Evolutionary conservation across 2,888 invertebrate genomes (phyloP).

Genomic region (Orthosia gracilis): DNA sequence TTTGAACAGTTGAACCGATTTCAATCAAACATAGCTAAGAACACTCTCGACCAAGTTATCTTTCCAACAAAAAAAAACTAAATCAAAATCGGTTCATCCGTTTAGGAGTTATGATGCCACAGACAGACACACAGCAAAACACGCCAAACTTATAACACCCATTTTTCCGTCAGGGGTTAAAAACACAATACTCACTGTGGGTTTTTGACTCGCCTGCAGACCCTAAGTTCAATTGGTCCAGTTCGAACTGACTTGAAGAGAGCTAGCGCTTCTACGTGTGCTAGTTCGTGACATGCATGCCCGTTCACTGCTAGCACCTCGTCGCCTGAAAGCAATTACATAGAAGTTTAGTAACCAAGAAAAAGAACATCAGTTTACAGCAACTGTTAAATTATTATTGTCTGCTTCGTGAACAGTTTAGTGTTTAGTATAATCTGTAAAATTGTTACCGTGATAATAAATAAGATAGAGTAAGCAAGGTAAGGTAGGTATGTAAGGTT

Average conservation of each 20-base stretch:
- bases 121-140: too few relatives aligned
- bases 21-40: too few relatives aligned
- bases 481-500: not conserved
- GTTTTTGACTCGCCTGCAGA: slow-evolving; percentile 92
- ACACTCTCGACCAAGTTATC: too few relatives aligned
- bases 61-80: too few relatives aligned
- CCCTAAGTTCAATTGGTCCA: slow-evolving; percentile 94
- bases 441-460: not conserved
- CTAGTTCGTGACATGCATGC: slow-evolving; percentile 94
- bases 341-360: not conserved
- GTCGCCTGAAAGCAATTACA: slow-evolving; percentile 91
- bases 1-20: too few relatives aligned
- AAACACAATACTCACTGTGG: slow-evolving; percentile 80
- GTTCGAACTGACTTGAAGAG: slow-evolving; percentile 95
- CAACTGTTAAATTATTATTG: not conserved
- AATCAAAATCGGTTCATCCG: too few relatives aligned
- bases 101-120: too few relatives aligned
- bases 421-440: not conserved
- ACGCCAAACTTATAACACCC: too few relatives aligned
- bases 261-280: slow-evolving; percentile 95
- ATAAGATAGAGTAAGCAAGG: not conserved
- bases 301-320: slow-evolving; percentile 96
- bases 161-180: too few relatives aligned
- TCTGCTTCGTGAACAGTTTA: not conserved
- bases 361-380: not conserved